phyloP scores from a whole-genome alignment of 2,113 vertebrate genomes.

The Chauna torquata region DNA sequence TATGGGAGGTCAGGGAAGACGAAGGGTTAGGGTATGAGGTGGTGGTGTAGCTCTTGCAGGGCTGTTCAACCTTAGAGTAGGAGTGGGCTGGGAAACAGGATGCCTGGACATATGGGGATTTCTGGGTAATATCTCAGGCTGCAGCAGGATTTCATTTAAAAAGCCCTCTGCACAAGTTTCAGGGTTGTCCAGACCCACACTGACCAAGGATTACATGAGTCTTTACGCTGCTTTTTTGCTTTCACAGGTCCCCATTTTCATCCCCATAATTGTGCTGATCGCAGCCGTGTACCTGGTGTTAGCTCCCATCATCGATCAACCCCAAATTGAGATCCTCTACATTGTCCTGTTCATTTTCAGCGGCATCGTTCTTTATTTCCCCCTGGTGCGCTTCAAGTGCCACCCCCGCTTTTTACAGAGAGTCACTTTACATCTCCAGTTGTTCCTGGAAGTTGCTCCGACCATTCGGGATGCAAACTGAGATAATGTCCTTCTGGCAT shows the following conservation, averaged over 20 bases:
- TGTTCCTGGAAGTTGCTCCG: slow-evolving; percentile 88
- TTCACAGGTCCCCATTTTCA: slow-evolving; percentile 83
- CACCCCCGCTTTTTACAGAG: slow-evolving; percentile 76
- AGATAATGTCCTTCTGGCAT: not conserved
- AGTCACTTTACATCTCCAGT: slow-evolving; percentile 83
- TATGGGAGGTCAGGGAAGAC: not conserved
- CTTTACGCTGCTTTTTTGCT: not conserved
- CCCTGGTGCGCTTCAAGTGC: slow-evolving; percentile 81
- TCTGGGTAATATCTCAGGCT: not conserved
- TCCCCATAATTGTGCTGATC: slow-evolving; percentile 83
- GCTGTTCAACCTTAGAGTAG: not conserved
- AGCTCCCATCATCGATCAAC: slow-evolving; percentile 83
- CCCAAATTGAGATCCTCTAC: slow-evolving; percentile 85
- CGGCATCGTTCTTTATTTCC: slow-evolving; percentile 83
- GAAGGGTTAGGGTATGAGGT: not conserved
- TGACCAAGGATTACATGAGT: not conserved
- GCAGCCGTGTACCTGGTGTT: slow-evolving; percentile 84
- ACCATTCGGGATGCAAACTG: slow-evolving; percentile 73
- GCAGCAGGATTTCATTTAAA: not conserved
- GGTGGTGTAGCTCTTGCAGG: not conserved
- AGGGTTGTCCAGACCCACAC: not conserved
- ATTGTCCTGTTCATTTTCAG: slow-evolving; percentile 84
- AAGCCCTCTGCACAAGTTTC: not conserved
- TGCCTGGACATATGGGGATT: not conserved
- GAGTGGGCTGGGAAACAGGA: not conserved